Evolutionary conservation across 2,113 vertebrate species (phyloP).

Genomic region (Forbesichthys agassizii): DNA sequence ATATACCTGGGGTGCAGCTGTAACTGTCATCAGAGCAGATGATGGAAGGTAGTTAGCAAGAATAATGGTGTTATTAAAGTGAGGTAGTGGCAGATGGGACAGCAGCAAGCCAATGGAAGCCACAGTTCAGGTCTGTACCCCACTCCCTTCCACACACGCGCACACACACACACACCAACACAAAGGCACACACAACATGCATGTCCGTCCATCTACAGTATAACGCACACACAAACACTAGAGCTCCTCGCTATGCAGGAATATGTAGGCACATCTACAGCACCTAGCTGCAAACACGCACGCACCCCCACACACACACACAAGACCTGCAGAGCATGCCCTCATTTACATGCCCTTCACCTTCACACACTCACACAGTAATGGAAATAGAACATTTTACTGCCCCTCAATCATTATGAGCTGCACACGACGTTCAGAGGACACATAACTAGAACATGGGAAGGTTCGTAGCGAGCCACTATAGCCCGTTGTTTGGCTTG

Average conservation of each 20-base stretch:
- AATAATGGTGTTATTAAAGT: slow-evolving; percentile 64
- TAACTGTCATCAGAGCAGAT: slow-evolving; percentile 45
- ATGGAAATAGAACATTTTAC: slow-evolving; percentile 29
- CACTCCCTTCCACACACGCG: neutral
- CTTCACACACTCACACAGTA: neutral
- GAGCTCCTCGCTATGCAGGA: neutral
- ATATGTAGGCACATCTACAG: neutral
- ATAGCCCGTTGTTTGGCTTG: neutral
- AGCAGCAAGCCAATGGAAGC: slow-evolving; percentile 16
- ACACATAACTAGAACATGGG: slow-evolving; percentile 10
- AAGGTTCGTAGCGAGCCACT: slow-evolving; percentile 3
- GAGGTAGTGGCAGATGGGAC: slow-evolving; percentile 61
- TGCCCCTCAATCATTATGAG: slow-evolving; percentile 19
- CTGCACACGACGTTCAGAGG: slow-evolving; percentile 9
- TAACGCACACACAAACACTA: neutral
- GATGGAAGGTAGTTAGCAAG: slow-evolving; percentile 52
- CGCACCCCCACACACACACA: neutral
- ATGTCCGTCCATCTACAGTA: neutral
- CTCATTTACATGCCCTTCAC: neutral
- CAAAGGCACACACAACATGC: neutral
- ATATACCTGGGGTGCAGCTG: slow-evolving; percentile 11
- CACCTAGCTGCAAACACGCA: neutral
- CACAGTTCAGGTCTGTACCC: slow-evolving; percentile 9
- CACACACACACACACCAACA: neutral
- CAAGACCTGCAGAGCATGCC: neutral